Conservation (phyloP, 2,888 invertebrate genomes). For the Kuschelorhynchus macadamiae region DNA sequence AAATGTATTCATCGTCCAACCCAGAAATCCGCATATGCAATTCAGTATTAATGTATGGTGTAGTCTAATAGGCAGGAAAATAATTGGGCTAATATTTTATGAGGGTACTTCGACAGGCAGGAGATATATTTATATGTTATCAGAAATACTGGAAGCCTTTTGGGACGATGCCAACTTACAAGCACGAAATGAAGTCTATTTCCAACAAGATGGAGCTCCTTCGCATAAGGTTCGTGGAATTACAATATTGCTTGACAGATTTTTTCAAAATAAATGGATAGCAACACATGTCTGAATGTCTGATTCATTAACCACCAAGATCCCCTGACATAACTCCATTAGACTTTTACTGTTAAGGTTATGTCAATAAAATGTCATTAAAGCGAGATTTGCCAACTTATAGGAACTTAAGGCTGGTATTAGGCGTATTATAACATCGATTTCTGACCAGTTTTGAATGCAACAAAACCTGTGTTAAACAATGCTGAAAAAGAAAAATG, state of each 20-base stretch:
- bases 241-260: neutral
- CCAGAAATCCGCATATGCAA: neutral
- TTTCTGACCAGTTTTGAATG: too few species aligned
- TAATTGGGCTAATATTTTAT: conserved; percentile 15
- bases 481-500: conserved; percentile 53
- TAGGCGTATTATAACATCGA: too few species aligned
- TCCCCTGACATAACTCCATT: neutral
- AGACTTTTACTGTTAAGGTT: too few species aligned
- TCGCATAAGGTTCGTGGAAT: neutral
- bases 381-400: neutral
- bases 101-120: conserved; percentile 6
- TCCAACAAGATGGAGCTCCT: neutral
- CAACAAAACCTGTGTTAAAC: conserved; percentile 63
- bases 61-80: neutral
- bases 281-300: conserved; percentile 1
- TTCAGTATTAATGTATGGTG: conserved; percentile 5
- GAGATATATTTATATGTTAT: neutral
- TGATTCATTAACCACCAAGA: neutral
- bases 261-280: neutral
- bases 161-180: neutral
- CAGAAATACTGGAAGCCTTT: neutral
- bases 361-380: neutral
- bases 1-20: neutral
- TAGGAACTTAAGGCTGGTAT: neutral
- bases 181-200: neutral